Conservation (phyloP, 2,797 vertebrate species). For the Microhierax caerulescens region DNA sequence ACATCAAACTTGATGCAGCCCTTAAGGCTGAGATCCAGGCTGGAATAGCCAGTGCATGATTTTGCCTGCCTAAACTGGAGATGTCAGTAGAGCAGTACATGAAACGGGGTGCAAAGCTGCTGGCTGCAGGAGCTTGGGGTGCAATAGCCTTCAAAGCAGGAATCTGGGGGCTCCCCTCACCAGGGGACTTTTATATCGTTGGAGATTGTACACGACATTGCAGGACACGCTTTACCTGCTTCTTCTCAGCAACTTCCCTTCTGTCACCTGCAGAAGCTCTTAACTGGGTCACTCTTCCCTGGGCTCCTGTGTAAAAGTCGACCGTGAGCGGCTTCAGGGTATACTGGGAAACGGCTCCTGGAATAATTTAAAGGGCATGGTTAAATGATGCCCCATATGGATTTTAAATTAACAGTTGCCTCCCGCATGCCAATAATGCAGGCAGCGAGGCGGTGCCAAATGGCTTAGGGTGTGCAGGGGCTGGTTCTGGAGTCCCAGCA, state of each 20-base stretch:
- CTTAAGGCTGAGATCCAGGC: neutral
- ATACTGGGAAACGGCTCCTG: neutral
- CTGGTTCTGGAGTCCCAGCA: neutral
- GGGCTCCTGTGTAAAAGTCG: neutral
- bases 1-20: neutral
- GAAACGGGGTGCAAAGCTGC: neutral
- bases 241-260: neutral
- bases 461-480: neutral
- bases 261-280: neutral
- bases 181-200: rapidly evolving
- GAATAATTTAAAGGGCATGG: neutral
- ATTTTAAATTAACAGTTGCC: neutral
- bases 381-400: neutral
- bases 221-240: neutral
- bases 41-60: neutral
- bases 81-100: neutral
- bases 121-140: neutral
- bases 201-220: rapidly evolving
- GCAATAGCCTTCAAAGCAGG: neutral
- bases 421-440: neutral
- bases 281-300: neutral
- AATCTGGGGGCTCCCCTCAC: neutral
- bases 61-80: neutral
- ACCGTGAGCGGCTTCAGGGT: neutral
- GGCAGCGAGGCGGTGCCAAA: neutral